Evolutionary conservation across 2,113 vertebrate genomes (phyloP).

Genomic region (Euleptes europaea): DNA sequence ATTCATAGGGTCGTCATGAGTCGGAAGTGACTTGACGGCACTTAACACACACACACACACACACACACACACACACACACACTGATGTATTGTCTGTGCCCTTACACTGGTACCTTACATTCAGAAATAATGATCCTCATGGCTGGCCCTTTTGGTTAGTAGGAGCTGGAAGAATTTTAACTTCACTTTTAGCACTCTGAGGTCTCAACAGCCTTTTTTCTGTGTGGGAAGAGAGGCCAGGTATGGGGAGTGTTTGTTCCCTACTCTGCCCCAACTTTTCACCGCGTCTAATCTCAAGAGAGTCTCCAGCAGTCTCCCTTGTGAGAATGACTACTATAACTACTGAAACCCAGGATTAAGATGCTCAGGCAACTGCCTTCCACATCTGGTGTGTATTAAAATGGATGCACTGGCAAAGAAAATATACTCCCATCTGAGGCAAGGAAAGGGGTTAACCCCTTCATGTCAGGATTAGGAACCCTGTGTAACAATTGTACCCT

Average conservation of each 20-base stretch:
- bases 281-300: background rate
- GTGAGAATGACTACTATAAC: slow-evolving; percentile 35
- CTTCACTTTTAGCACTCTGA: background rate
- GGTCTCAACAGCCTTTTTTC: background rate
- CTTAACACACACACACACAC: no score
- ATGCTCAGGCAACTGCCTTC: slow-evolving; percentile 43
- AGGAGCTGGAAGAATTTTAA: background rate
- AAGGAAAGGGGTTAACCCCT: slow-evolving; percentile 51
- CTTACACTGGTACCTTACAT: background rate
- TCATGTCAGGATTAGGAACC: background rate
- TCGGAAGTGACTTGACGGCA: no score
- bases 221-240: background rate
- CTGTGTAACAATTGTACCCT: background rate
- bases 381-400: slow-evolving; percentile 70
- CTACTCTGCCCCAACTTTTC: background rate
- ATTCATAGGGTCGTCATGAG: no score
- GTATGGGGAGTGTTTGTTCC: background rate
- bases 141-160: background rate
- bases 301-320: slow-evolving; percentile 5
- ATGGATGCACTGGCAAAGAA: slow-evolving; percentile 45
- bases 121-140: background rate
- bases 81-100: background rate
- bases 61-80: no score
- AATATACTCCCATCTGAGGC: slow-evolving; percentile 40
- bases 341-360: slow-evolving; percentile 60